A percentile compares a stretch with the other conserved stretches of the same genome.
Conservation (phyloP, 2,888 invertebrate genomes). For the Eudemis profundana region DNA sequence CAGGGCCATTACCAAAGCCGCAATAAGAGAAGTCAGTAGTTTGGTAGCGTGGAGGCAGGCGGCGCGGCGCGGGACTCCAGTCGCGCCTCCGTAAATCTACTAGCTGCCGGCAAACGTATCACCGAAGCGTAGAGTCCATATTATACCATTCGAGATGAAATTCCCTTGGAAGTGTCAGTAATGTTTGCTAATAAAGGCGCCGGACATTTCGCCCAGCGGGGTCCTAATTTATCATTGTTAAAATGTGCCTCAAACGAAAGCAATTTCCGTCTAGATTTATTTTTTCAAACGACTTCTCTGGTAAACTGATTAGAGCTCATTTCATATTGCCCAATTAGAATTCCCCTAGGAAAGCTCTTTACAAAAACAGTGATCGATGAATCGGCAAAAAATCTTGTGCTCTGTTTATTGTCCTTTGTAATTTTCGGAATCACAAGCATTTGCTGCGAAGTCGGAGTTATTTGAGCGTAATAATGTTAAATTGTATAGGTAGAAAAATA, state of each 20-base stretch:
- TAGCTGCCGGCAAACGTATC: constrained; percentile 55
- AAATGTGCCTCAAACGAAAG: constrained; percentile 73
- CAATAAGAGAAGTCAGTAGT: constrained; percentile 55
- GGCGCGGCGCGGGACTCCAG: constrained; percentile 29
- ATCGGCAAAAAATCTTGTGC: constrained; percentile 43
- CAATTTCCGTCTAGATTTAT: constrained; percentile 73
- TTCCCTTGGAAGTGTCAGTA: constrained; percentile 63
- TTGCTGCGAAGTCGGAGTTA: constrained; percentile 54
- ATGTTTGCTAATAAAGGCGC: constrained; percentile 74
- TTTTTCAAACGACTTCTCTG: constrained; percentile 60
- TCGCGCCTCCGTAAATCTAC: constrained; percentile 15
- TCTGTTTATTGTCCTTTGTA: constrained; percentile 49
- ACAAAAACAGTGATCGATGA: constrained; percentile 52
- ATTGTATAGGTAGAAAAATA: constrained; percentile 55
- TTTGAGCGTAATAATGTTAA: constrained; percentile 60
- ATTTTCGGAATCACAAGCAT: constrained; percentile 51
- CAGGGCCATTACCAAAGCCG: constrained; percentile 59
- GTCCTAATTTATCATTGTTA: constrained; percentile 80
- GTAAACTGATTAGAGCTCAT: constrained; percentile 63
- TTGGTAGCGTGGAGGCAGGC: constrained; percentile 46
- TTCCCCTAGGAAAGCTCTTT: constrained; percentile 51
- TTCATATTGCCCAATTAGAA: constrained; percentile 63
- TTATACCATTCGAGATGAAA: constrained; percentile 54
- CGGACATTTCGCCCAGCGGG: constrained; percentile 69
- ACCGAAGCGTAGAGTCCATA: constrained; percentile 62